Evolutionary conservation across 2,113 vertebrate genomes (phyloP).

Genomic region (Amphiprion percula): DNA sequence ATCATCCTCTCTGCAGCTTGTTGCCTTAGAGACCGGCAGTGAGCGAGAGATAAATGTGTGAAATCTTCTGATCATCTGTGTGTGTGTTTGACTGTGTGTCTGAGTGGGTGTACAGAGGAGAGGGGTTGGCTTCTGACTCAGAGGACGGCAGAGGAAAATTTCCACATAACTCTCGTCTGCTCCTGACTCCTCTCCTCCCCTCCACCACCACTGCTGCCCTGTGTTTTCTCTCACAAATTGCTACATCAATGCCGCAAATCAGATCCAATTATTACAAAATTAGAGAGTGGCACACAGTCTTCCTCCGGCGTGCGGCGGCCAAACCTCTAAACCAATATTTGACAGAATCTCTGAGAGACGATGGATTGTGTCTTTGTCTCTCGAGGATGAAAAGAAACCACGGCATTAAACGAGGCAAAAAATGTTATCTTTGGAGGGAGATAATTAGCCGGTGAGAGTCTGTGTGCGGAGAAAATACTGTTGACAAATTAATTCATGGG

Average conservation of each 20-base stretch:
- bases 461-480: constrained; percentile 4
- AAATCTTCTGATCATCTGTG: constrained; percentile 68
- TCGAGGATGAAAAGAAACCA: constrained; percentile 17
- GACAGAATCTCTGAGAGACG: constrained; percentile 57
- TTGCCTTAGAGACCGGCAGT: constrained; percentile 71
- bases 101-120: constrained; percentile 49
- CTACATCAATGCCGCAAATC: constrained; percentile 41
- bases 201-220: neutral
- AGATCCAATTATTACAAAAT: constrained; percentile 57
- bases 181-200: neutral
- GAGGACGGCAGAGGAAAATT: constrained; percentile 32
- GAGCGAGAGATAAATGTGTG: constrained; percentile 62
- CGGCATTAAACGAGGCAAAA: constrained; percentile 42
- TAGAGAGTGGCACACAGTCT: constrained; percentile 21
- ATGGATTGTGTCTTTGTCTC: constrained; percentile 10
- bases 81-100: constrained; percentile 30
- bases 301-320: neutral
- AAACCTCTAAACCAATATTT: constrained; percentile 31
- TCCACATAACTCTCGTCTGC: constrained; percentile 8
- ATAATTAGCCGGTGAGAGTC: constrained; percentile 61
- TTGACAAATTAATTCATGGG: neutral
- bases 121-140: constrained; percentile 35
- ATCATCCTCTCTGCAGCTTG: constrained; percentile 42
- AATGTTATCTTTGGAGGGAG: constrained; percentile 24
- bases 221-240: constrained; percentile 48